Evolutionary conservation across 2,797 vertebrate genomes (phyloP).

Genomic region (Craterocephalus amniculus): DNA sequence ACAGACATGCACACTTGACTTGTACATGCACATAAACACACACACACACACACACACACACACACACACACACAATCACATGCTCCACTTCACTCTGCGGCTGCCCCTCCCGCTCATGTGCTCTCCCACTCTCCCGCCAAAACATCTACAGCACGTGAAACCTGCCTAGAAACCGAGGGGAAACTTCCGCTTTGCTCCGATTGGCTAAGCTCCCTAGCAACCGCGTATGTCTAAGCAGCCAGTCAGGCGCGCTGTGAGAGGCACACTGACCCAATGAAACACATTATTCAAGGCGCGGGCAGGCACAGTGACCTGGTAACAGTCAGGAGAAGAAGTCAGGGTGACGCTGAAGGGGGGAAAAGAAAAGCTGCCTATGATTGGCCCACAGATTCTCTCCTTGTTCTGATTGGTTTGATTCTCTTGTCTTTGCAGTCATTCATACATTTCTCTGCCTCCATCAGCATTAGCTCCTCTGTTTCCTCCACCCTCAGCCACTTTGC

Average conservation of each 20-base stretch:
- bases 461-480: slow-evolving; percentile 60
- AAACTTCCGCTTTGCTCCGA: slow-evolving; percentile 78
- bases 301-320: slow-evolving; percentile 88
- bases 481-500: slow-evolving; percentile 62
- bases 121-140: slow-evolving; percentile 82
- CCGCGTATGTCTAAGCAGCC: slow-evolving; percentile 81
- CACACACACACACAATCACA: slow-evolving; percentile 74
- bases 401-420: slow-evolving; percentile 70
- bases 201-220: slow-evolving; percentile 87
- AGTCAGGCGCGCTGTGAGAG: slow-evolving; percentile 77
- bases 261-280: slow-evolving; percentile 87
- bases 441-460: slow-evolving; percentile 80
- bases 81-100: slow-evolving; percentile 82
- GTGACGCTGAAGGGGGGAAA: slow-evolving; percentile 65
- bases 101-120: slow-evolving; percentile 61
- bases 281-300: slow-evolving; percentile 77
- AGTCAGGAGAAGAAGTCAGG: slow-evolving; percentile 81
- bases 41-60: slow-evolving; percentile 30
- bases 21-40: slow-evolving; percentile 39
- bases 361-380: slow-evolving; percentile 60
- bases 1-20: slow-evolving; percentile 51
- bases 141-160: slow-evolving; percentile 83
- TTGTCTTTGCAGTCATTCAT: slow-evolving; percentile 85
- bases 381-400: slow-evolving; percentile 55
- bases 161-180: slow-evolving; percentile 86